These are phyloP conservation scores for Sorex araneus DNA, from an alignment of 2,113 vertebrate genomes.

Conservation along the genomic window DNA sequence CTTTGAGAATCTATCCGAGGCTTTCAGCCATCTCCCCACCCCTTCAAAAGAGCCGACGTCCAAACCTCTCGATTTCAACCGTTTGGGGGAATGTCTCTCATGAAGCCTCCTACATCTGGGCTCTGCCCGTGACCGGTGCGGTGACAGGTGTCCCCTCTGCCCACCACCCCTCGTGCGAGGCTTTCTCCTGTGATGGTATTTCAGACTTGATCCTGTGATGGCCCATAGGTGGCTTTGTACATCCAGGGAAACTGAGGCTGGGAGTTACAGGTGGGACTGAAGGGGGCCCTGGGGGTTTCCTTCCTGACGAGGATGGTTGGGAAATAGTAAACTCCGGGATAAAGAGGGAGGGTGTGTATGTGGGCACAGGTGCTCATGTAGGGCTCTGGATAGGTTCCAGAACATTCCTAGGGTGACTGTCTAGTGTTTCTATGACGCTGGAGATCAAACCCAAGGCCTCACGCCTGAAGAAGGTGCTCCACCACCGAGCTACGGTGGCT, in stretches of 20 bases:
- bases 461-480: no score
- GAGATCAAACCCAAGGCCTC: no score
- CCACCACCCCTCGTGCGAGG: not conserved
- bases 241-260: not conserved
- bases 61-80: not conserved
- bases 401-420: constrained; percentile 29
- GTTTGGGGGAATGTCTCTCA: not conserved
- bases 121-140: not conserved
- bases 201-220: no score
- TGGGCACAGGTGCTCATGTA: not conserved
- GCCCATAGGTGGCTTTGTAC: not conserved
- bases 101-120: not conserved
- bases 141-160: not conserved
- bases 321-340: not conserved
- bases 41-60: not conserved
- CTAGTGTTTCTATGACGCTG: no score
- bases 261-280: no score
- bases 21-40: not conserved
- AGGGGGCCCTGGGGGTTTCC: not conserved
- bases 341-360: not conserved
- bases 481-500: no score
- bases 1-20: not conserved
- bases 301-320: not conserved
- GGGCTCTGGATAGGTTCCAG: not conserved
- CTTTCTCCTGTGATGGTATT: no score